A percentile compares a stretch with the other conserved stretches of the same genome.
Evolutionary conservation across 2,113 vertebrate genomes (phyloP).

Genomic region (Ursus arctos): DNA sequence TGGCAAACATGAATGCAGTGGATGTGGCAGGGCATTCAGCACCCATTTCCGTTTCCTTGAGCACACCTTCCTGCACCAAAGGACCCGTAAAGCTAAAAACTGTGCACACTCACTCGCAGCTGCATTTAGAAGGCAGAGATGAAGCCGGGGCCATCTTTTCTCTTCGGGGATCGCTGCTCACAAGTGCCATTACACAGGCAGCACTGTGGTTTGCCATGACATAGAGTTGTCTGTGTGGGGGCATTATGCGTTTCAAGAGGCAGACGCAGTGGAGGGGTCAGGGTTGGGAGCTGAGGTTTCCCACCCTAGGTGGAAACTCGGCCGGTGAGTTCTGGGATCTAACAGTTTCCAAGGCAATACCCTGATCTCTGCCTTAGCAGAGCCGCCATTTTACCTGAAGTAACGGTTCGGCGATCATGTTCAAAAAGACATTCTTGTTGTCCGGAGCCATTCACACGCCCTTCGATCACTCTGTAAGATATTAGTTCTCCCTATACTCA

Average conservation of each 20-base stretch:
- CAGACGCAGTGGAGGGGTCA: background rate
- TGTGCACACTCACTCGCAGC: background rate
- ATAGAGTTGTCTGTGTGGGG: background rate
- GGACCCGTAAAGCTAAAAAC: background rate
- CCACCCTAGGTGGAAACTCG: background rate
- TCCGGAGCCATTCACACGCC: background rate
- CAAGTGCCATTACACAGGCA: background rate
- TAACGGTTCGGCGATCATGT: background rate
- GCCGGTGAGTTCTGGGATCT: background rate
- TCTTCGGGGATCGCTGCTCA: background rate
- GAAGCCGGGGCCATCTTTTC: background rate
- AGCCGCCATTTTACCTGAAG: background rate
- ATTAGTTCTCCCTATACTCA: background rate
- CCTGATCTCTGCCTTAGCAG: background rate
- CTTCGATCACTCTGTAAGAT: background rate
- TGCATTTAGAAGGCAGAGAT: background rate
- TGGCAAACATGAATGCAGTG: background rate
- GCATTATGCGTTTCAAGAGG: background rate
- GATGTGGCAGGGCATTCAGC: background rate
- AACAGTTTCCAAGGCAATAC: background rate
- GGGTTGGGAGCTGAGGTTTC: background rate
- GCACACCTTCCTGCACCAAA: background rate
- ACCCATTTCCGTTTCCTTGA: background rate
- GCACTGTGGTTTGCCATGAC: background rate
- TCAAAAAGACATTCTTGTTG: background rate